Conservation (phyloP, 64 coral and sea anemone genomes). For the Stylophora pistillata region DNA sequence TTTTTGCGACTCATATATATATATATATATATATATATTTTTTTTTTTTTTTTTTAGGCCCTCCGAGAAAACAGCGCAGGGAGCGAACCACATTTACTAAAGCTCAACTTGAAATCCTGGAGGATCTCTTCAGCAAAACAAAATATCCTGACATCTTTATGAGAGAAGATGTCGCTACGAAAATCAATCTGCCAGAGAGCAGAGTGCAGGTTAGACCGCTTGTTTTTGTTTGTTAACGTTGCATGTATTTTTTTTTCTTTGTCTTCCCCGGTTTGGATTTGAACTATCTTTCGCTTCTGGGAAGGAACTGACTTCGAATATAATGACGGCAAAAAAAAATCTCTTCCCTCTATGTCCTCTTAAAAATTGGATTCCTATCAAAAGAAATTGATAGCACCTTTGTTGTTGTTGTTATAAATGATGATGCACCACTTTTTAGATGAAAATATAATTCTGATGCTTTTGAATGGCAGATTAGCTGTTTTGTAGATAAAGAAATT, state of each 20-base stretch:
- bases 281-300: too few species aligned
- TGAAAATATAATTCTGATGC: too few species aligned
- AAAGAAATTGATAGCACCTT: too few species aligned
- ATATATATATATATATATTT: neutral
- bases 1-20: neutral
- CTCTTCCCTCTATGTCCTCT: too few species aligned
- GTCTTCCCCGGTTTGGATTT: neutral
- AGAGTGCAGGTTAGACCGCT: conserved; percentile 51
- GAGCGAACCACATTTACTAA: conserved; percentile 71
- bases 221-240: neutral
- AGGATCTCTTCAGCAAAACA: conserved; percentile 65
- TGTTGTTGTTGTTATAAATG: too few species aligned
- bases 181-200: conserved; percentile 68
- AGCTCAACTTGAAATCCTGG: conserved; percentile 63
- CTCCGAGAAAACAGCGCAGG: conserved; percentile 57
- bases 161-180: conserved; percentile 67
- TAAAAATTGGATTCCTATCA: too few species aligned
- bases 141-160: conserved; percentile 70
- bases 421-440: too few species aligned
- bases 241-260: neutral
- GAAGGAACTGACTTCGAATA: too few species aligned
- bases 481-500: too few species aligned
- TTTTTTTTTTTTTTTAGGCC: conserved; percentile 27
- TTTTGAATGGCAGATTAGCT: too few species aligned
- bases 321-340: too few species aligned